Conservation (phyloP, 2,888 invertebrate genomes). For the Cantharis lateralis region DNA sequence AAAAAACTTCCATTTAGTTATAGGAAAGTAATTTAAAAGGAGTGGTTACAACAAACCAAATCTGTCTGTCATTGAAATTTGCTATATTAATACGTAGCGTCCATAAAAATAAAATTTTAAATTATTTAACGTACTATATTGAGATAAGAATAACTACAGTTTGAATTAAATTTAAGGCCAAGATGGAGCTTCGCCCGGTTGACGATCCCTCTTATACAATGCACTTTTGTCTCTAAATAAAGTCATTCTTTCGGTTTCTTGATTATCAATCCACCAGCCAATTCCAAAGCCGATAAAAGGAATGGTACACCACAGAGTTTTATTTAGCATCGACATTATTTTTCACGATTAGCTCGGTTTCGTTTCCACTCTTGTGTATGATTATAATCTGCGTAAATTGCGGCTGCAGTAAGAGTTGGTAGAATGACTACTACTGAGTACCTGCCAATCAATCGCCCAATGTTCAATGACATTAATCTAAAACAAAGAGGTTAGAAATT, state of each 20-base stretch:
- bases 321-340: slow-evolving; percentile 59
- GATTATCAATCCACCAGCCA: slow-evolving; percentile 68
- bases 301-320: slow-evolving; percentile 57
- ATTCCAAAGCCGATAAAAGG: slow-evolving; percentile 64
- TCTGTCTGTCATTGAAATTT: no score
- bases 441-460: slow-evolving; percentile 58
- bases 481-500: slow-evolving; percentile 1
- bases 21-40: no score
- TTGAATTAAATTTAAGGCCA: slow-evolving; percentile 62
- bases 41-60: no score
- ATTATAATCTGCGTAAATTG: slow-evolving; percentile 74
- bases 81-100: neutral
- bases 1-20: no score
- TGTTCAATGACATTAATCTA: slow-evolving; percentile 60
- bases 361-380: slow-evolving; percentile 75
- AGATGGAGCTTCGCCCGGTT: slow-evolving; percentile 70
- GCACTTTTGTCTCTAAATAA: slow-evolving; percentile 80
- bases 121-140: neutral
- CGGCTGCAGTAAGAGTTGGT: slow-evolving; percentile 62
- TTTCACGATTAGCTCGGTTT: neutral
- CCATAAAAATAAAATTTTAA: neutral
- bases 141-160: slow-evolving; percentile 4
- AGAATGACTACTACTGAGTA: slow-evolving; percentile 72
- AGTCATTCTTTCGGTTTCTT: slow-evolving; percentile 74
- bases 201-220: slow-evolving; percentile 69